These are phyloP conservation scores for mouse (Mus musculus) DNA, from an alignment of 2,113 vertebrate genomes.

Conservation along the genomic window DNA sequence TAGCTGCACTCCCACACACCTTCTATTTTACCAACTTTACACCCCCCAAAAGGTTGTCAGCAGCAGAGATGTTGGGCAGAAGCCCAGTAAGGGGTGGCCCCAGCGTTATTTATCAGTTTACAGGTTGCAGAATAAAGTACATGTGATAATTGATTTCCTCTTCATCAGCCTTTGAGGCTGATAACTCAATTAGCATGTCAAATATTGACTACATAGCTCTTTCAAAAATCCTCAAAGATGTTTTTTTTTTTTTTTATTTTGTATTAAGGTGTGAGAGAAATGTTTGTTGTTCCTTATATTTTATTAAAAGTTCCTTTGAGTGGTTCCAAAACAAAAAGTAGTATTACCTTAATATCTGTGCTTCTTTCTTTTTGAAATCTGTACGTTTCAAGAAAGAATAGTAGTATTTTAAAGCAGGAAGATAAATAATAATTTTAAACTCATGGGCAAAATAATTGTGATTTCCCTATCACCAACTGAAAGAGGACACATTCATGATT, in stretches of 20 bases:
- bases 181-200: conserved; percentile 87
- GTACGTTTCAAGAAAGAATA: conserved; percentile 28
- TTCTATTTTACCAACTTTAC: conserved; percentile 71
- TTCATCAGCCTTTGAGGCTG: conserved; percentile 84
- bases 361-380: conserved; percentile 62
- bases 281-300: conserved; percentile 72
- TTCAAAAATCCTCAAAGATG: conserved; percentile 80
- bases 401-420: conserved; percentile 49
- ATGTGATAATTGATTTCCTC: conserved; percentile 87
- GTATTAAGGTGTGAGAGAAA: conserved; percentile 64
- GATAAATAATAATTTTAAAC: conserved; percentile 43
- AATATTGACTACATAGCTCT: conserved; percentile 72
- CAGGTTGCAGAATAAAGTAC: conserved; percentile 78
- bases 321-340: conserved; percentile 18
- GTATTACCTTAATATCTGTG: conserved; percentile 38
- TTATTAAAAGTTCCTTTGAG: conserved; percentile 63
- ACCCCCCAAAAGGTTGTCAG: conserved; percentile 63
- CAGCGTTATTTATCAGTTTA: conserved; percentile 79
- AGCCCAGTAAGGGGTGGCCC: conserved; percentile 58
- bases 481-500: not conserved
- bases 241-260: conserved; percentile 74
- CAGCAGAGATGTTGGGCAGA: conserved; percentile 59
- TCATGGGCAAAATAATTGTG: conserved; percentile 54
- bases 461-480: not conserved
- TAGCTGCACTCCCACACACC: conserved; percentile 73